Evolutionary conservation across 2,888 invertebrate genomes (phyloP), one percentile per base, ranked within the genome.

Genomic region (Drosophila diplacantha): DNA sequence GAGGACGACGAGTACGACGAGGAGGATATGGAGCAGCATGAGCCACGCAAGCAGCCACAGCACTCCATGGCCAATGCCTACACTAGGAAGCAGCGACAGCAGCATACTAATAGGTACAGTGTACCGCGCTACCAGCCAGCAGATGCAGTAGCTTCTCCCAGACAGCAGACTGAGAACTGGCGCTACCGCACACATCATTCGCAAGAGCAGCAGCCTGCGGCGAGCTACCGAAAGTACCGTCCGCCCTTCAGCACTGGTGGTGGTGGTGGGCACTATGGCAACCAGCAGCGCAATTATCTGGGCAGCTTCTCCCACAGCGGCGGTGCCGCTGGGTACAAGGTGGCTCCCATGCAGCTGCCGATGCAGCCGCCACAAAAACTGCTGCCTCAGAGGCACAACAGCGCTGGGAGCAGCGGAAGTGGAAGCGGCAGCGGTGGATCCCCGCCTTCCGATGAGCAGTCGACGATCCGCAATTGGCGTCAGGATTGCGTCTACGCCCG

Each of bases 401-500:
- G 72, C 37, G 69, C 68, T 9, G 53, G 61, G 11, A 71, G 62
- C 60, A 66, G 60, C 47, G 54, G 44, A 9, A 73, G 72, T 12
- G 76, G 83, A 57, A 77, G 81, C 55, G 77, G 76, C 53, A 80
- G 83, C 54, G 77, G 76, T 46, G 80, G 81, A 3, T 81, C 85
- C 3, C 85, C 85, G n/a, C 85, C 86, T 9, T 86, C 86, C 14
- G 85, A 85, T 49, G 81, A 83, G 18, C 76, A 74, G 26, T 63
- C 74, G 7, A 57, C 83, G 57, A 85, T 87, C 69, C 85, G 80
- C 32, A 88, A 88, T 52, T 88, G 88, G 88, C 87, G 88, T 5
- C 86, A 88, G 64, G 86, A 88, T 64, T 84, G 85, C 61, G 79
- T 85, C 46, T 85, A 85, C 24, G 78, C 83, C 51, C 85, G 86